Conservation (phyloP, 2,113 vertebrate genomes). For the Pterocles orientalis region DNA sequence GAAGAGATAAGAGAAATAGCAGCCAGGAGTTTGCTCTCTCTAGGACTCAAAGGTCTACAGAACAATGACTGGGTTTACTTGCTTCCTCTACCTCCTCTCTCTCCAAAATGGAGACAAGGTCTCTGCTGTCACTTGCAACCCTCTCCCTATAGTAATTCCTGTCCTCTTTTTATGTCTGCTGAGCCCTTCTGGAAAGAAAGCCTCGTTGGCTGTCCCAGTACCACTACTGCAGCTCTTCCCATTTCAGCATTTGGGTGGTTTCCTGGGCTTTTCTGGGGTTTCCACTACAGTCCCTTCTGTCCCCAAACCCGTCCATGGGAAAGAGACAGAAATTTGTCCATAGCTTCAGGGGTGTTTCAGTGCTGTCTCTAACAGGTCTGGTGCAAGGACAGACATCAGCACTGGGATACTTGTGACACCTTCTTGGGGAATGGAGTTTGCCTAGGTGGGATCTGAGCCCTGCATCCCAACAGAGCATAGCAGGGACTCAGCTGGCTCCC, state of each 20-base stretch:
- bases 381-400: not conserved
- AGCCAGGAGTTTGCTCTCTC: not conserved
- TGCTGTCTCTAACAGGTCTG: not conserved
- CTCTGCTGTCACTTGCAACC: not conserved
- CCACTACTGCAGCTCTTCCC: not conserved
- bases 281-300: not conserved
- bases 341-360: not conserved
- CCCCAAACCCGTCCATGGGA: not conserved
- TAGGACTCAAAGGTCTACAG: not conserved
- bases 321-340: not conserved
- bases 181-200: not conserved
- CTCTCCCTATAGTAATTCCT: not conserved
- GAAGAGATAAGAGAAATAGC: not conserved
- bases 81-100: not conserved
- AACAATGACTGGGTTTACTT: not conserved
- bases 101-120: accelerated
- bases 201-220: accelerated
- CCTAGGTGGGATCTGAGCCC: not conserved
- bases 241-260: not conserved
- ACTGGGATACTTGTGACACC: not conserved
- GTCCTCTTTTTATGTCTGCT: not conserved
- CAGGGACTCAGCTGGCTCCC: not conserved
- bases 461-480: not conserved
- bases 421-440: not conserved
- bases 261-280: not conserved